A percentile compares a stretch with the other conserved stretches of the same genome.
phyloP scores from a whole-genome alignment of 2,113 vertebrate species.

The Lycaon pictus region DNA sequence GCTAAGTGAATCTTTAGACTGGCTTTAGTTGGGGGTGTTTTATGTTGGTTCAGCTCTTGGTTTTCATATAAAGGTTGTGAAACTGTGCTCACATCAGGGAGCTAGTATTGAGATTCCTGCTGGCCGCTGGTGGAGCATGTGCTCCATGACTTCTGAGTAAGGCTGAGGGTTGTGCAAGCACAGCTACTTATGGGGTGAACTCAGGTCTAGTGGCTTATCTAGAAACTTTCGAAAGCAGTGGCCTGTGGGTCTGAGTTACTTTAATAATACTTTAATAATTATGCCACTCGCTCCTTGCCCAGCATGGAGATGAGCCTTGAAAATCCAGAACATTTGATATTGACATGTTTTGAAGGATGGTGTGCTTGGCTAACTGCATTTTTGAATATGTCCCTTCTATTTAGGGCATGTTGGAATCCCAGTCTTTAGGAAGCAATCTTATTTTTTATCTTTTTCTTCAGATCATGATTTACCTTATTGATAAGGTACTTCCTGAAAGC shows the following conservation, averaged over 20 bases:
- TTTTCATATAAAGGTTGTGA: neutral
- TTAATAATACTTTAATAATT: constrained; percentile 51
- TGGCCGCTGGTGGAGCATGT: neutral
- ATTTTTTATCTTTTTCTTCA: constrained; percentile 79
- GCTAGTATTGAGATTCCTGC: neutral
- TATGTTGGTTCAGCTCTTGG: neutral
- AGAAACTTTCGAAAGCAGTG: neutral
- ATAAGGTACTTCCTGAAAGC: constrained; percentile 98
- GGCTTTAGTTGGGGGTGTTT: neutral
- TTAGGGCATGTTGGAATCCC: neutral
- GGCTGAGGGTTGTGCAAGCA: neutral
- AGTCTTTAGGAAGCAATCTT: constrained; percentile 14
- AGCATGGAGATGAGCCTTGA: neutral
- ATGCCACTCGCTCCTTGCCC: neutral
- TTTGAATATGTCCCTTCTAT: constrained; percentile 29
- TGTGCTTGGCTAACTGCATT: neutral
- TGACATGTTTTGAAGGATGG: neutral
- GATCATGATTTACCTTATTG: constrained; percentile 99
- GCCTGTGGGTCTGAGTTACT: constrained; percentile 3
- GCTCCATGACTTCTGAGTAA: neutral
- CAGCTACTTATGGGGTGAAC: neutral
- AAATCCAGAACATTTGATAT: constrained; percentile 20
- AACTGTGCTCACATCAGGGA: neutral
- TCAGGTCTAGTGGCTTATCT: neutral
- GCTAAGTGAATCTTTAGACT: neutral